Evolutionary conservation across 37 sponge, comb jelly and placozoan genomes (phyloP), one percentile per base, ranked within the genome.

Genomic region (Diacarnus erythraeanus): DNA sequence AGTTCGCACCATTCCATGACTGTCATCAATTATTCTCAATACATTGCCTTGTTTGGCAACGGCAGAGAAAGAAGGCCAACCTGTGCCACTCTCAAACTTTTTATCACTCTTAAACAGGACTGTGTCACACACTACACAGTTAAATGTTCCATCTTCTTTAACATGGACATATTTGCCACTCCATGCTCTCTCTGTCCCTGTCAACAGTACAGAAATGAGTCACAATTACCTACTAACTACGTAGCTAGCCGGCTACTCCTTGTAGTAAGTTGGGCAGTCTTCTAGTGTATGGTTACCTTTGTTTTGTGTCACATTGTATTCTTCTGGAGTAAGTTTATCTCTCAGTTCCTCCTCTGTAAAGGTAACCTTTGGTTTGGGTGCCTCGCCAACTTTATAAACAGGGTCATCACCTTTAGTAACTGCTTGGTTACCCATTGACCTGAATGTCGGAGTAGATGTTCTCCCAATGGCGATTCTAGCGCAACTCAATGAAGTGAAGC

Each of bases 51-150:
- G 58, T 54, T 75, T 30, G 21, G 70, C 84, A 12, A 92, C 92
- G 29, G 89, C 91, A 69, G 75, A 47, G 73, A 93, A 93, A 3
- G 94, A 93, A 1, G 94, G 94, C 94, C 94, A 93, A 5, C 92
- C 92, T 31, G 77, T 69, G 22, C 89, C 85, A 18, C 88, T 87
- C 29, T 92, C 92, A 79, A 80, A 92, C 77, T 92, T 92, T 15
- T 87, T 83, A n/a, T 92, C 89, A 40, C 83, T 81, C 23, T 39
- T 74, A 57, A 92, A 92, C 30, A 92, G 80, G 33, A 73, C 81
- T 15, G 37, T 76, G 25, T 81, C 89, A 71, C 92, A 92, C 66
- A 92, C 92, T 30, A 92, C 89, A 84, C 92, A 92, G 0, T 30
- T 69, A 78, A 89, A 93, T 9, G 54, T 44, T 26, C 90, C 93